Evolutionary conservation across 1,140 invertebrate species (phyloP).

Genomic region (Anastrepha obliqua): DNA sequence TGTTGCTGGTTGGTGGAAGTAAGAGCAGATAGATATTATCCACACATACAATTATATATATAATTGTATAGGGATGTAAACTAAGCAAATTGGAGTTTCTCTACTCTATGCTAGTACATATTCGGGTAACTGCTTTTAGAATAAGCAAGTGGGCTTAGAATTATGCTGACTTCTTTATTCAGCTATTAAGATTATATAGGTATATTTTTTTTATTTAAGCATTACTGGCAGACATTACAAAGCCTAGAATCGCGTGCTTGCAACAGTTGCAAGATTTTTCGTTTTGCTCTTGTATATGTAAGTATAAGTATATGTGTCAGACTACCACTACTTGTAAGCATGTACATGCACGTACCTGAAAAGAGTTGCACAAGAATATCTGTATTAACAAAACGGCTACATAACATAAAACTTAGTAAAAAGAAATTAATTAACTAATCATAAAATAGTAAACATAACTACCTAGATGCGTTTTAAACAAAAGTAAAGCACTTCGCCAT

Average conservation of each 20-base stretch:
- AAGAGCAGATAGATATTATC: neutral
- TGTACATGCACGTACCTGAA: too few relatives aligned
- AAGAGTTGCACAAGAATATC: neutral
- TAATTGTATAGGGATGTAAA: neutral
- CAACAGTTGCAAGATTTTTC: neutral
- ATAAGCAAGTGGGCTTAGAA: too few relatives aligned
- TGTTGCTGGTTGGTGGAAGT: neutral
- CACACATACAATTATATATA: neutral
- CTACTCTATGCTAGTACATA: too few relatives aligned
- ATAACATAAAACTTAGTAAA: slow-evolving; percentile 6
- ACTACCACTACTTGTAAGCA: slow-evolving; percentile 6
- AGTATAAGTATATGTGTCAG: neutral
- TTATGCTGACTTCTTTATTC: neutral
- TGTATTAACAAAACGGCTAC: neutral
- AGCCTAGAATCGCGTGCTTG: neutral
- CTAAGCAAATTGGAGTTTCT: neutral
- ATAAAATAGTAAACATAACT: neutral
- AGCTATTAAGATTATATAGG: slow-evolving; percentile 1
- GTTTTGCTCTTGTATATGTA: neutral
- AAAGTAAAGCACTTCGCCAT: neutral
- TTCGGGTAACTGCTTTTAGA: too few relatives aligned
- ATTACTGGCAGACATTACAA: slow-evolving; percentile 3
- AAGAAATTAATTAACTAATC: neutral
- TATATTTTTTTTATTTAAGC: neutral
- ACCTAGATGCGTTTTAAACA: neutral